Evolutionary conservation across 2,888 invertebrate species (phyloP).

Genomic region (Heliconius ethilla): DNA sequence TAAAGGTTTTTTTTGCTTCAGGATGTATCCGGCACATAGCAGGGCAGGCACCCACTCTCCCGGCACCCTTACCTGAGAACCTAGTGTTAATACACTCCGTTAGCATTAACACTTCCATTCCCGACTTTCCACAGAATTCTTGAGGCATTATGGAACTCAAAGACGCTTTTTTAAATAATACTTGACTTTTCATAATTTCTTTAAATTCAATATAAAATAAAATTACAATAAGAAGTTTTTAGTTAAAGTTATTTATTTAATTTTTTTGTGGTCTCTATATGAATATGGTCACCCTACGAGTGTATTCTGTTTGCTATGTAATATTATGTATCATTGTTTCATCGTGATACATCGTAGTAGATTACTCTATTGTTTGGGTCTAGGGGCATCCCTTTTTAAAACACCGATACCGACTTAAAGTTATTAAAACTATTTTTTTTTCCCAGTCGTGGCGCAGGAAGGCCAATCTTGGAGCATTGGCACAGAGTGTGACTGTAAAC

Average conservation of each 20-base stretch:
- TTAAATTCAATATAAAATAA: neutral
- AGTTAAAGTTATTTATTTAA: neutral
- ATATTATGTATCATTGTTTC: slow-evolving; percentile 16
- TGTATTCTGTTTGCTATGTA: slow-evolving; percentile 1
- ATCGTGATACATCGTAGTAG: slow-evolving; percentile 2
- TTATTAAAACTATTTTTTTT: neutral
- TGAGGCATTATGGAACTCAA: too few relatives aligned
- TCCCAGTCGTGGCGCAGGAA: neutral
- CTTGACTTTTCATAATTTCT: neutral
- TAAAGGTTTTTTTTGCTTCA: too few relatives aligned
- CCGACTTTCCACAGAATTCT: too few relatives aligned
- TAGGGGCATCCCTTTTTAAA: slow-evolving; percentile 10
- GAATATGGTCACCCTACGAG: slow-evolving; percentile 8
- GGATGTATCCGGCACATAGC: too few relatives aligned
- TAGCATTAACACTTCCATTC: too few relatives aligned
- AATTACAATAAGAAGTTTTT: neutral
- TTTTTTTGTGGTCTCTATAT: neutral
- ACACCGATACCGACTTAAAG: neutral
- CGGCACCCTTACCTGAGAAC: too few relatives aligned
- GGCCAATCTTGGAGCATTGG: too few relatives aligned
- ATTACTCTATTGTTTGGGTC: neutral
- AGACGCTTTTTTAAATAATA: too few relatives aligned
- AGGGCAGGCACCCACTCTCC: too few relatives aligned
- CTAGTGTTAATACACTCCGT: too few relatives aligned
- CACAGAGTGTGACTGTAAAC: too few relatives aligned